Conservation (phyloP, 2,888 invertebrate species). For the Amblyteles armatorius region DNA sequence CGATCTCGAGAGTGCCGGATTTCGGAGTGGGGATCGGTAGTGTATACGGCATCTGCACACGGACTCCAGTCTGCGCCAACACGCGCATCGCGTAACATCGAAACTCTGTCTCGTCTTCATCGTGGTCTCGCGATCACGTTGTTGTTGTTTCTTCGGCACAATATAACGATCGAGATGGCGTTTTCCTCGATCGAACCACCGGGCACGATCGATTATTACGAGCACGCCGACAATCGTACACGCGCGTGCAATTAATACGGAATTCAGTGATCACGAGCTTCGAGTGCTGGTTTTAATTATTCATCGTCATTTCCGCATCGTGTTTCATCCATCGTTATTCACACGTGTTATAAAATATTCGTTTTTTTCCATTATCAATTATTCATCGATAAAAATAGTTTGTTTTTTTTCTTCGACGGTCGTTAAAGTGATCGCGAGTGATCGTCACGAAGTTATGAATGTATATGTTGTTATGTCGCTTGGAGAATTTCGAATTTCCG, state of each 20-base stretch:
- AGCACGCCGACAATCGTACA: conserved; percentile 14
- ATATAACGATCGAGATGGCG: conserved; percentile 14
- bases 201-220: conserved; percentile 39
- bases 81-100: conserved; percentile 71
- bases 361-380: not conserved
- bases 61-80: conserved; percentile 75
- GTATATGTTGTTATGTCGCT: conserved; percentile 44
- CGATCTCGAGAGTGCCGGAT: not conserved
- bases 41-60: conserved; percentile 55
- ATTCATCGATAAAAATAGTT: conserved; percentile 19
- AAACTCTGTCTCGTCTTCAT: conserved; percentile 18
- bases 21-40: conserved; percentile 62
- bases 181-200: conserved; percentile 26
- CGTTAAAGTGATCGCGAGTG: conserved; percentile 27
- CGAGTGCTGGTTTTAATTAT: conserved; percentile 28
- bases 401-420: not conserved
- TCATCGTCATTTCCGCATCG: conserved; percentile 22
- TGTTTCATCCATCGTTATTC: conserved; percentile 48
- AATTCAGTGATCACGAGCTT: conserved; percentile 59
- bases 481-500: conserved; percentile 32
- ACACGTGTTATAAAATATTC: conserved; percentile 19
- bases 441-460: conserved; percentile 14
- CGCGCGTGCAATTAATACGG: conserved; percentile 56
- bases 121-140: conserved; percentile 48
- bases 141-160: conserved; percentile 22